Evolutionary conservation across 2,888 invertebrate species (phyloP).

Genomic region (Eilema caniola): DNA sequence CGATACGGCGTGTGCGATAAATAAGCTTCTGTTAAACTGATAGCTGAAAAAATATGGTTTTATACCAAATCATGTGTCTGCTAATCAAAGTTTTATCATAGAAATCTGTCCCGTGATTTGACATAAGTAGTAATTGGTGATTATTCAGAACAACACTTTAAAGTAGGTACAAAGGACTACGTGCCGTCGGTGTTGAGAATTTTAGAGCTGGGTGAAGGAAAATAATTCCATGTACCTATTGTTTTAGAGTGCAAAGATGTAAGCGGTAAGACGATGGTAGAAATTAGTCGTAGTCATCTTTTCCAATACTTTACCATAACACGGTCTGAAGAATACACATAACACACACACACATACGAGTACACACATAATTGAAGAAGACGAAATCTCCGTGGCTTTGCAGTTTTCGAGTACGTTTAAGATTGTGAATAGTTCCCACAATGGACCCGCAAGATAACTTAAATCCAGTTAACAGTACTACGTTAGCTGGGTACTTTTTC

Average conservation of each 20-base stretch:
- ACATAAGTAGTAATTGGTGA: no score
- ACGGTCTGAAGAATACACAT: no score
- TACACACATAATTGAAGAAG: not conserved
- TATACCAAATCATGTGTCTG: no score
- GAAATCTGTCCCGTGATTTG: no score
- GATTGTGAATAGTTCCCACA: not conserved
- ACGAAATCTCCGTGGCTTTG: not conserved
- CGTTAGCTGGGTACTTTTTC: not conserved
- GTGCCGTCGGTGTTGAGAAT: not conserved
- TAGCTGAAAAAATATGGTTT: not conserved
- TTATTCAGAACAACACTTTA: not conserved
- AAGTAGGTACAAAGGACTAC: not conserved
- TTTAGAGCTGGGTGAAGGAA: not conserved
- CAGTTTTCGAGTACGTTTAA: not conserved
- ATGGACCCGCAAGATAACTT: not conserved
- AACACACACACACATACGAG: no score
- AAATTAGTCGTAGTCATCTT: not conserved
- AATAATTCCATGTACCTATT: no score
- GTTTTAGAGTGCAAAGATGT: no score
- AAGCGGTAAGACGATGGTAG: not conserved
- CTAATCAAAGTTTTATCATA: no score
- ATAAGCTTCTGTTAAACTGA: not conserved
- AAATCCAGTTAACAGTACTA: not conserved
- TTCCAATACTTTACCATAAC: no score
- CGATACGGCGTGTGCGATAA: not conserved